Base-by-base conservation (phyloP, 2,113 vertebrate genomes). In the Origma solitaria region DNA sequence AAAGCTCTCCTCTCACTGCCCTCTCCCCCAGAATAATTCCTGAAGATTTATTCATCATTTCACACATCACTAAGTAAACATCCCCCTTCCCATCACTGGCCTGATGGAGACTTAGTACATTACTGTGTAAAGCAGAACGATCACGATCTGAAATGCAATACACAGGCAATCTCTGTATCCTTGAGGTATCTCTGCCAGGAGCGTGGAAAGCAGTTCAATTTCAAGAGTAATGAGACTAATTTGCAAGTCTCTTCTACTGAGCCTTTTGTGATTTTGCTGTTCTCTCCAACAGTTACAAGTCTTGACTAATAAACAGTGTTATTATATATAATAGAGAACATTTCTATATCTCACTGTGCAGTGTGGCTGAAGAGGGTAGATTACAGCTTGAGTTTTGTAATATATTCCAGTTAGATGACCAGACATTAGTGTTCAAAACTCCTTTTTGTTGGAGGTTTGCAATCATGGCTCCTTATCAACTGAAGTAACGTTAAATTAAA, bases 401-500 rank as follows among this genome's bases (percentile, higher is more conserved):
- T 89, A 72, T 91, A 96, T 97, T 94, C 60, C 86, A 82, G 78
- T 91, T 91, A 91, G 53, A 61, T 93, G 88, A 88, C 77, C 94
- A 95, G 81, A 92, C 47, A 85, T 96, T 92, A 94, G 58, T 19
- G 82, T 86, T 95, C 81, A 65, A 61, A 88, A 49, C 71, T 76
- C 35, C 81, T 58, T 15, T 90, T 93, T 44, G 24, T 90, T 68
- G 60, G 62, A 92, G 79, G 54, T 94, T 96, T 92, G 94, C 71
- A 97, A 82, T 88, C 65, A 75, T 45, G 31, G 81, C 90, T 96
- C 91, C 90, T 96, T 93, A 96, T 91, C 88, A 61, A 37, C 95
- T 94, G 96, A 96, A 97, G 69, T 92, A 96, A 97, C 15, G 47
- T 93, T 97, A 97, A 96, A 96, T 97, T 96, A 95, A 96, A 95